Base-by-base conservation (phyloP, 2,113 vertebrate species). In the Archocentrus centrarchus region DNA sequence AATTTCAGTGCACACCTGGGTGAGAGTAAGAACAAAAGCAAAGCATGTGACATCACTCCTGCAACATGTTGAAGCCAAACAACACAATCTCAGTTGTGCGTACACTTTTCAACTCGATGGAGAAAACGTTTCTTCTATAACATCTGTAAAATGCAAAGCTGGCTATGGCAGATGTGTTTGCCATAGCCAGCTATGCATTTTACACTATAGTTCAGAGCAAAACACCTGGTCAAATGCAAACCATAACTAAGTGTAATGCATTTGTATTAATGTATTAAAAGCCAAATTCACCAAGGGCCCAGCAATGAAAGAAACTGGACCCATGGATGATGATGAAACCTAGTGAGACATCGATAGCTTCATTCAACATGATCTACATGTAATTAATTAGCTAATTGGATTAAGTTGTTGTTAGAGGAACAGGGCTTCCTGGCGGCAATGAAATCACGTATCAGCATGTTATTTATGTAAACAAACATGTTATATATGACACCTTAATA, bases 61-160 rank as follows among this genome's bases (percentile, higher is more conserved):
- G 64, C 27, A 22, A 47, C 63, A 68, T 47, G 39, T 0, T 27
- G 0, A 68, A 18, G 47, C 64, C 5, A 47, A 68, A 68, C 41
- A 18, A 68, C 41, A 18, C 0, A 14, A 44, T 44, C 1, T 66
- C n/a, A 10, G n/a, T 39, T 44, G 63, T 27, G 39, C 13, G 44
- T 66, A 27, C 63, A 66, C 63, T 66, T 66, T 66, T 66, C 39
- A 27, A 47, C 8, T 68, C 22, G 3, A 41, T 47, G 64, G 14
- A 27, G 64, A 68, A 27, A 68, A 68, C 15, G 15, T 37, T 37
- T 68, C 10, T 17, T n/a, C n/a, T 47, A 6, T 68, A 27, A 6
- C 63, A 47, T 47, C 0, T 47, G 44, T 14, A 47, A 22, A 68
- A 17, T 66, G 2, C 24, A 66, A 3, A 44, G 0, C 63, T 66